These are phyloP conservation scores for Diaperis boleti DNA, from an alignment of 2,888 invertebrate species.

Conservation along the genomic window DNA sequence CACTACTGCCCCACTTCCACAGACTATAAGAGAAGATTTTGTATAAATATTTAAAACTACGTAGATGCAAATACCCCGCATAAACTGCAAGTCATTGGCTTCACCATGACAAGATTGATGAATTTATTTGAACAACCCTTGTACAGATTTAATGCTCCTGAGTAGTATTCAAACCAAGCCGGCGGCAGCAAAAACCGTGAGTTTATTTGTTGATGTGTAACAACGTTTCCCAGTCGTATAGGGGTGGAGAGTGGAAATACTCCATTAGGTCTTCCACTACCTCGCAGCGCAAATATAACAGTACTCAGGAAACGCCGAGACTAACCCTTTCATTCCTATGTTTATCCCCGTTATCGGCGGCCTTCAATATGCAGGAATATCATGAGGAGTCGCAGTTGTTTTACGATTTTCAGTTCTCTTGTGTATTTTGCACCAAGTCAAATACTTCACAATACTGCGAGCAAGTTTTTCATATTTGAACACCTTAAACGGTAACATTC, in stretches of 20 bases:
- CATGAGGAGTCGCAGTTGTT: slow-evolving; percentile 14
- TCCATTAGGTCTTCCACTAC: slow-evolving; percentile 27
- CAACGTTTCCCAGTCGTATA: slow-evolving; percentile 24
- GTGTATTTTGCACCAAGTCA: slow-evolving; percentile 21
- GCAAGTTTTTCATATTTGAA: slow-evolving; percentile 11
- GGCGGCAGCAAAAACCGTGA: slow-evolving; percentile 11
- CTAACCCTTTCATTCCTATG: slow-evolving; percentile 19
- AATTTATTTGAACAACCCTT: slow-evolving; percentile 30
- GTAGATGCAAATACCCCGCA: slow-evolving; percentile 17
- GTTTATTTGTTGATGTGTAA: slow-evolving; percentile 31
- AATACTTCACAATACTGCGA: slow-evolving; percentile 5
- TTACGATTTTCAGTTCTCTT: slow-evolving; percentile 3
- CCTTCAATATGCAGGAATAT: slow-evolving; percentile 1
- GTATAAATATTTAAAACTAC: slow-evolving; percentile 29
- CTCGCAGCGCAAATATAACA: slow-evolving; percentile 15
- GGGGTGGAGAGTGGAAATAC: slow-evolving; percentile 15
- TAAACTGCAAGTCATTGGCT: slow-evolving; percentile 28
- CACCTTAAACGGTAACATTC: not conserved
- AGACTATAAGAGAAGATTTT: slow-evolving; percentile 24
- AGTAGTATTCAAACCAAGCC: slow-evolving; percentile 25
- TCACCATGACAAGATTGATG: slow-evolving; percentile 24
- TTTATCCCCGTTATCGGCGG: slow-evolving; percentile 1
- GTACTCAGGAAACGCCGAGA: slow-evolving; percentile 19
- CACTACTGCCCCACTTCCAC: slow-evolving; percentile 6
- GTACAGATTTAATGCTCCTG: slow-evolving; percentile 29